Conservation (phyloP, 2,113 vertebrate species). For the Syngnathus typhle region DNA sequence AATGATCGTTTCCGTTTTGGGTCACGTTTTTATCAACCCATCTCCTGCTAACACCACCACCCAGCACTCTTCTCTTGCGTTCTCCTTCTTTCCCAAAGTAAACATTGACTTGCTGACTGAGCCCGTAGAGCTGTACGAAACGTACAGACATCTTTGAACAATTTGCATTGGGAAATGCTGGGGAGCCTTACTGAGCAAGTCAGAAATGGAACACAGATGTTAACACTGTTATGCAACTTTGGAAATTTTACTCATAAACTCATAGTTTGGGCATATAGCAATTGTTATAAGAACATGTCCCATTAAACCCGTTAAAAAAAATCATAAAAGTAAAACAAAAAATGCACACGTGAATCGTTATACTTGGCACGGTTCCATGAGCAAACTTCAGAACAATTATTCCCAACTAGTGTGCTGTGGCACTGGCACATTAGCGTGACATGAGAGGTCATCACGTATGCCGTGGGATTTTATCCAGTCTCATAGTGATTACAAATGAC, state of each 20-base stretch:
- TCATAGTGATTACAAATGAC: too few species aligned
- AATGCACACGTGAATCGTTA: background rate
- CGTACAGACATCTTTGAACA: constrained; percentile 1
- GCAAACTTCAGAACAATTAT: background rate
- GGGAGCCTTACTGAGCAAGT: background rate
- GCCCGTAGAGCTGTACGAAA: background rate
- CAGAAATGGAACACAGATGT: constrained; percentile 42
- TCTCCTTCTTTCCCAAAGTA: constrained; percentile 4
- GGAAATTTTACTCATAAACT: background rate
- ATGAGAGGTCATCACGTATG: too few species aligned
- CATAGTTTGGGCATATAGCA: background rate
- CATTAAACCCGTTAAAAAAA: background rate
- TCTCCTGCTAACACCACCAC: constrained; percentile 51
- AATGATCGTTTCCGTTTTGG: constrained; percentile 63
- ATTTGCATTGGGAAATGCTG: constrained; percentile 18
- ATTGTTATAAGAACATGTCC: background rate
- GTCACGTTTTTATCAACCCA: constrained; percentile 58
- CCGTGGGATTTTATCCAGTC: too few species aligned
- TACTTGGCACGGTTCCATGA: background rate
- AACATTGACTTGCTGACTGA: background rate
- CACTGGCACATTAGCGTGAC: too few species aligned
- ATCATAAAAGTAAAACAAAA: background rate
- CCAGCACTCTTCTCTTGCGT: constrained; percentile 27
- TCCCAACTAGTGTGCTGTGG: too few species aligned
- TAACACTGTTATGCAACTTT: background rate